Evolutionary conservation across 2,888 invertebrate species (phyloP), one percentile per base, ranked within the genome.

Genomic region (Tachina lurida): DNA sequence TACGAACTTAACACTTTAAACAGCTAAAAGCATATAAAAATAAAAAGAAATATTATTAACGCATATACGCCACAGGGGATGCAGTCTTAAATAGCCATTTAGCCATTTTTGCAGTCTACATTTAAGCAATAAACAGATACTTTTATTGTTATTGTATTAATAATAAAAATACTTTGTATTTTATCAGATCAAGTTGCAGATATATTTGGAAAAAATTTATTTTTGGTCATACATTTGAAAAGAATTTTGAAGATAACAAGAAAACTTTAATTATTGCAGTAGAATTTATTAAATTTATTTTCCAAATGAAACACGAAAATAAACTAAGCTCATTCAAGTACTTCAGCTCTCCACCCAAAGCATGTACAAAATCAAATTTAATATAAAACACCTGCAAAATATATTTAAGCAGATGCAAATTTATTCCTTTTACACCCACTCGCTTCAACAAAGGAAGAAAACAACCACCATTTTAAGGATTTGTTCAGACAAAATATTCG

Each of bases 351-450:
- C 19, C 58, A 31, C 56, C 39, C 47, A n/a, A 41, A 63, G 41
- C 45, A 71, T 19, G 15, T 41, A 75, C 52, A 47, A 68, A 39
- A 74, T 68, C 78, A 78, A 68, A 74, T 63, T 60, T 56, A 54
- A 17, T 19, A 74, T 85, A 49, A 85, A 77, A 79, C 85, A 86
- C 85, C 85, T 86, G 85, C 85, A 86, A 86, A 80, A 74, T 49
- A 58, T 58, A 75, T 75, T 63, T 75, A 82, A 85, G 47, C 68
- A 78, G 73, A 85, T 85, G 82, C 75, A 85, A 85, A 85, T 85
- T 70, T 78, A 82, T 70, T 22, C 82, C 68, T 13, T 43, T 13
- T 39, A 39, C 76, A 39, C 62, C 62, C 68, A 74, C 45, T 49
- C 41, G 49, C 71, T 39, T 12, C 19, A 58, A n/a, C 1, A 31